These are phyloP conservation scores for Brienomyrus longianalis DNA, from an alignment of 2,113 vertebrate genomes.

Conservation along the genomic window DNA sequence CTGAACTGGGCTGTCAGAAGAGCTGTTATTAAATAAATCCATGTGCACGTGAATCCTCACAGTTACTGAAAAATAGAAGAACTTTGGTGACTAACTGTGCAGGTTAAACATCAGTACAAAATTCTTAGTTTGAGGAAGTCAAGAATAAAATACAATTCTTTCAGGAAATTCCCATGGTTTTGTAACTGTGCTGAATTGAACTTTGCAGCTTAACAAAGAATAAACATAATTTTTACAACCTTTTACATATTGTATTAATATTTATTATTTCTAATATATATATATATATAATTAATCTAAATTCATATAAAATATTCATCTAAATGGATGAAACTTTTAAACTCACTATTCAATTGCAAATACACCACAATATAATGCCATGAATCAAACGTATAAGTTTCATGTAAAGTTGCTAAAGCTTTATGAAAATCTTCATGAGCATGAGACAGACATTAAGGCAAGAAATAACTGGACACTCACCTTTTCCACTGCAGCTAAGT, in stretches of 20 bases:
- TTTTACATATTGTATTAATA: too few relatives aligned
- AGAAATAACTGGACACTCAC: neutral
- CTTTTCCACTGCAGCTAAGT: neutral
- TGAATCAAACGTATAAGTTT: neutral
- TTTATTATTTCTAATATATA: neutral
- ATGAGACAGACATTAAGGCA: neutral
- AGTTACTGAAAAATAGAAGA: neutral
- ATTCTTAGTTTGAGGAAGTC: neutral
- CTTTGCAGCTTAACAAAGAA: neutral
- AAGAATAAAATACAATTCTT: neutral
- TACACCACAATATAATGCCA: neutral
- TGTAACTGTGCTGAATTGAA: neutral
- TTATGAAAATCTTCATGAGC: neutral
- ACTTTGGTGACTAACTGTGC: neutral
- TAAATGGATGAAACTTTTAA: neutral
- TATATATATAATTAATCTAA: neutral
- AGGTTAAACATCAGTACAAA: neutral
- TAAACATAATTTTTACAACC: neutral
- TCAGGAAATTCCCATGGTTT: neutral
- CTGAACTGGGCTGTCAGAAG: neutral
- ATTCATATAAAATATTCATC: too few relatives aligned
- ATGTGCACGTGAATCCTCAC: neutral
- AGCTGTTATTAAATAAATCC: neutral
- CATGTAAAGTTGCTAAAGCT: neutral
- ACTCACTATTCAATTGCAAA: neutral